phyloP scores from a whole-genome alignment of 2,113 vertebrate genomes.

The Syngnathoides biaculeatus region DNA sequence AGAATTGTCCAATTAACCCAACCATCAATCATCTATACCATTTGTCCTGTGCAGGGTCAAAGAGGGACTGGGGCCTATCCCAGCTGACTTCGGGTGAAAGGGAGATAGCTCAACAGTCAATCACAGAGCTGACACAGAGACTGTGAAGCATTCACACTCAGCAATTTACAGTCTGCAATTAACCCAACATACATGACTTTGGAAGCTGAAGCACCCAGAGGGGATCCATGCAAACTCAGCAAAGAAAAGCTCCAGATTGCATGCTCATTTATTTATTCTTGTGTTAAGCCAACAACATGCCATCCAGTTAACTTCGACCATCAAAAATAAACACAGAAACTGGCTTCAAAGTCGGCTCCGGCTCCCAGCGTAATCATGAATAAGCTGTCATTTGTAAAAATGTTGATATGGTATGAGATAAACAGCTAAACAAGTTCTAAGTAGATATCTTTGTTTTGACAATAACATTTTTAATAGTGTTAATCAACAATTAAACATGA shows the following conservation, averaged over 20 bases:
- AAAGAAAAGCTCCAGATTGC: not conserved
- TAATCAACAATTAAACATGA: too few species aligned
- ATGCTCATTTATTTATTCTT: not conserved
- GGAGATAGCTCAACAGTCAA: not conserved
- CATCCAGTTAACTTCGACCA: not conserved
- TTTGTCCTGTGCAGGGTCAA: not conserved
- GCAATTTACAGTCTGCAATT: constrained; percentile 1
- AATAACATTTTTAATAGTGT: too few species aligned
- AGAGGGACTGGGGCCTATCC: not conserved
- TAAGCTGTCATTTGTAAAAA: not conserved
- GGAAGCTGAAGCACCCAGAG: not conserved
- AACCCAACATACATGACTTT: not conserved
- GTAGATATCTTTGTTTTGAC: too few species aligned
- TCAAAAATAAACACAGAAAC: not conserved
- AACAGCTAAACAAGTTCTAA: not conserved
- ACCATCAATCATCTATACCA: not conserved
- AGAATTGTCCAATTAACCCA: constrained; percentile 4
- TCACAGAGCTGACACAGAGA: not conserved
- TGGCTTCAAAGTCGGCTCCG: not conserved
- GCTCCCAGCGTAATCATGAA: not conserved
- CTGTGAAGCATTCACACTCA: constrained; percentile 1
- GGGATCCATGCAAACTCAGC: not conserved
- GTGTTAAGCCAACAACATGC: not conserved
- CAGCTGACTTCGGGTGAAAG: not conserved
- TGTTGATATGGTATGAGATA: not conserved